Percentiles rank a stretch among this genome's conserved stretches.
Conservation (phyloP, 23 tunicate genomes). For the Oikopleura albicans region DNA sequence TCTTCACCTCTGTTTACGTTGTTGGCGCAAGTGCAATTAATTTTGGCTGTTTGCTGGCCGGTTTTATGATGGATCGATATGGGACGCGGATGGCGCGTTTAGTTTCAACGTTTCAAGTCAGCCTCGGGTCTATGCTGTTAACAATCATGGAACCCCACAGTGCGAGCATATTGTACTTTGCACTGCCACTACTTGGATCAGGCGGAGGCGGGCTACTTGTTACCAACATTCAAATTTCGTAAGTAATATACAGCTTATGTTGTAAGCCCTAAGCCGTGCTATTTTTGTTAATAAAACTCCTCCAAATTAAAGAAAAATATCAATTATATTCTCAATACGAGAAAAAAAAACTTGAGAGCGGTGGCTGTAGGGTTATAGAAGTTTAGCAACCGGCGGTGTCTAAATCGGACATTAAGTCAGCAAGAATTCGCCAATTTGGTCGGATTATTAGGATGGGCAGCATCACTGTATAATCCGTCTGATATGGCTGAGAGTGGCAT, state of each 20-base stretch:
- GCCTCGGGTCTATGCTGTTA: not conserved
- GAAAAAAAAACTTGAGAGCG: no score
- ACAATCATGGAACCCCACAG: not conserved
- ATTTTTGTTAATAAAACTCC: no score
- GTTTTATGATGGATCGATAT: not conserved
- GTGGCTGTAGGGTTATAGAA: no score
- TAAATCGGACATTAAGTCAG: no score
- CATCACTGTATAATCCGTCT: no score
- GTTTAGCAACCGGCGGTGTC: no score
- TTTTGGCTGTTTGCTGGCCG: not conserved
- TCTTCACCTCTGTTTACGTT: not conserved
- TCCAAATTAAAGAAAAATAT: no score
- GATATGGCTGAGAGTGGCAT: no score
- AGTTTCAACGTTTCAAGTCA: not conserved
- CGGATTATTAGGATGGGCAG: no score
- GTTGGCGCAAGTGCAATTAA: not conserved
- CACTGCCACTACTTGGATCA: not conserved
- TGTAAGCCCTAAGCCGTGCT: no score
- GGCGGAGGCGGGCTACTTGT: not conserved
- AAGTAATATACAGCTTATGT: not conserved
- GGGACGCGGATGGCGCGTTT: not conserved
- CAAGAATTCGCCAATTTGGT: no score
- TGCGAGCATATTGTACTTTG: not conserved
- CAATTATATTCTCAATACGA: no score
- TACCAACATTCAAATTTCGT: not conserved